Evolutionary conservation across 2,113 vertebrate species (phyloP).

Genomic region (Orcinus orca): DNA sequence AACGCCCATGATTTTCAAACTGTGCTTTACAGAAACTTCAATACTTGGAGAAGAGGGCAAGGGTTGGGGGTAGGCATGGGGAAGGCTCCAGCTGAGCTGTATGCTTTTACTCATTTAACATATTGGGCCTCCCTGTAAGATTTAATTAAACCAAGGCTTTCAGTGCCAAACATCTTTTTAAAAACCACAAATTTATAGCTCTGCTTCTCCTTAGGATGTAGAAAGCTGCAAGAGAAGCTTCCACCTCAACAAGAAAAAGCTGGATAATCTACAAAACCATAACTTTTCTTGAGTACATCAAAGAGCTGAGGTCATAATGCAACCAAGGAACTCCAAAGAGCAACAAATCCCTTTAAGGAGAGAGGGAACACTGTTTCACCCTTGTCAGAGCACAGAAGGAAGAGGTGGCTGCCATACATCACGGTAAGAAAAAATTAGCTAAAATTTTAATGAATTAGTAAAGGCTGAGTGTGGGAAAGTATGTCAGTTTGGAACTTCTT

Average conservation of each 20-base stretch:
- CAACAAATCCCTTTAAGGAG: background rate
- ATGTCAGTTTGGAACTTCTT: background rate
- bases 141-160: constrained; percentile 12
- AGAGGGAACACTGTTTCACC: background rate
- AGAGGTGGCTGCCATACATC: background rate
- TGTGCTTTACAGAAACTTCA: background rate
- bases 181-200: background rate
- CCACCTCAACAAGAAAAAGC: background rate
- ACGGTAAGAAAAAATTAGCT: background rate
- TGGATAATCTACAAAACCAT: background rate
- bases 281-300: background rate
- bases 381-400: background rate
- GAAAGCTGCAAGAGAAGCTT: background rate
- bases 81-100: background rate
- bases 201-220: background rate
- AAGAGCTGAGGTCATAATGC: background rate
- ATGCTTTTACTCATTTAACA: background rate
- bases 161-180: background rate
- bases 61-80: background rate
- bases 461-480: background rate
- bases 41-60: background rate
- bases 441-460: background rate
- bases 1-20: background rate
- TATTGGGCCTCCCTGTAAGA: background rate
- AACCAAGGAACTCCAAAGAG: background rate